phyloP scores from a whole-genome alignment of 2,797 vertebrate species.

The Cygnus olor region DNA sequence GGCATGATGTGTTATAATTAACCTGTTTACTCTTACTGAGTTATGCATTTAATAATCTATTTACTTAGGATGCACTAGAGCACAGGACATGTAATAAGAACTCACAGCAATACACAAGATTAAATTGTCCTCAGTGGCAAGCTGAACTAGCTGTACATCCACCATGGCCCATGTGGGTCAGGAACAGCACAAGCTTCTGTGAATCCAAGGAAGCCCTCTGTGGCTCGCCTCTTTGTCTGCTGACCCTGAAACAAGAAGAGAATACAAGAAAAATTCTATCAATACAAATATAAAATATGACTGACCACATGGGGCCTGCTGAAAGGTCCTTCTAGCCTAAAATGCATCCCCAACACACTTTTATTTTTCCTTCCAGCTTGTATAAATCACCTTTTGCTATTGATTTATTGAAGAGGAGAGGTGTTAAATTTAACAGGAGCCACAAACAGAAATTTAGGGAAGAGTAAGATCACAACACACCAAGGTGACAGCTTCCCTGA shows the following conservation, averaged over 20 bases:
- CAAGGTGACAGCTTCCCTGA: neutral
- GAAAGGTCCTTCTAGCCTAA: neutral
- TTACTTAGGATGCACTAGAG: neutral
- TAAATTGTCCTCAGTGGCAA: neutral
- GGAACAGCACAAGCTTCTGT: neutral
- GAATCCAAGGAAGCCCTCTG: neutral
- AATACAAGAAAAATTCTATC: neutral
- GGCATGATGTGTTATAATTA: neutral
- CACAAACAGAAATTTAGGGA: neutral
- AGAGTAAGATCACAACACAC: neutral
- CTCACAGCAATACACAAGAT: neutral
- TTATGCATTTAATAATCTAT: neutral
- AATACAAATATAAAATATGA: conserved; percentile 5
- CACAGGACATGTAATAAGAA: neutral
- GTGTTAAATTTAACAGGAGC: neutral
- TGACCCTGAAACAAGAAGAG: neutral
- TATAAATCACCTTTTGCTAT: neutral
- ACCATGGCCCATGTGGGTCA: accelerated
- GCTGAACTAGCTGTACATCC: neutral
- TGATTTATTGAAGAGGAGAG: neutral
- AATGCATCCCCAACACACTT: neutral
- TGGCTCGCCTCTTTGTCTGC: neutral
- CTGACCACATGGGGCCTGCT: conserved; percentile 34
- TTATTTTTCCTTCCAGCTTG: neutral
- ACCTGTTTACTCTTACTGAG: conserved; percentile 40